These are phyloP conservation scores for Thamnophis sirtalis DNA, from an alignment of 2,113 vertebrate genomes.

Conservation along the genomic window DNA sequence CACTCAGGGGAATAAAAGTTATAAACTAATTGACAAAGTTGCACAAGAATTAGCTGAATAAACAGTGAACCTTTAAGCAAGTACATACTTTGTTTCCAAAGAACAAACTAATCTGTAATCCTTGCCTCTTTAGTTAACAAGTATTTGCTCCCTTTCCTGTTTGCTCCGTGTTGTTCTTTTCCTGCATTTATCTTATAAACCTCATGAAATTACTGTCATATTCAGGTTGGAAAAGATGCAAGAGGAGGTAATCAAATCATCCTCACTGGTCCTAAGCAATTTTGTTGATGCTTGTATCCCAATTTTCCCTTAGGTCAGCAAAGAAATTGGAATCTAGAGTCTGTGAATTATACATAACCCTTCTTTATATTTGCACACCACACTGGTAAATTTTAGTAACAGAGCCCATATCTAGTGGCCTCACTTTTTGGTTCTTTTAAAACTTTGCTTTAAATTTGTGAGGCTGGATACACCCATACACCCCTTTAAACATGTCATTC, in stretches of 20 bases:
- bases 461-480: not conserved
- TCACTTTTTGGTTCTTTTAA: not conserved
- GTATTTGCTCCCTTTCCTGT: not conserved
- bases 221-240: not conserved
- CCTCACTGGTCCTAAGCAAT: not conserved
- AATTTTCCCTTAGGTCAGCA: not conserved
- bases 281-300: not conserved
- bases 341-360: not conserved
- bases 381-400: not conserved
- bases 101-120: not conserved
- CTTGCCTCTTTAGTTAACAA: not conserved
- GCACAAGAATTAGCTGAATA: not conserved
- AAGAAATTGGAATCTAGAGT: not conserved
- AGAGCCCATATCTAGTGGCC: not conserved
- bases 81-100: slow-evolving; percentile 4
- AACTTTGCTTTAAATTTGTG: not conserved
- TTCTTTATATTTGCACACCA: not conserved
- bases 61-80: not conserved
- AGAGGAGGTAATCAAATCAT: not conserved
- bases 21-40: not conserved
- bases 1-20: not conserved
- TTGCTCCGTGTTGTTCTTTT: not conserved
- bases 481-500: not conserved
- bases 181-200: not conserved
- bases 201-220: not conserved